Evolutionary conservation across 2,888 invertebrate species (phyloP).

Genomic region (Mantis religiosa): DNA sequence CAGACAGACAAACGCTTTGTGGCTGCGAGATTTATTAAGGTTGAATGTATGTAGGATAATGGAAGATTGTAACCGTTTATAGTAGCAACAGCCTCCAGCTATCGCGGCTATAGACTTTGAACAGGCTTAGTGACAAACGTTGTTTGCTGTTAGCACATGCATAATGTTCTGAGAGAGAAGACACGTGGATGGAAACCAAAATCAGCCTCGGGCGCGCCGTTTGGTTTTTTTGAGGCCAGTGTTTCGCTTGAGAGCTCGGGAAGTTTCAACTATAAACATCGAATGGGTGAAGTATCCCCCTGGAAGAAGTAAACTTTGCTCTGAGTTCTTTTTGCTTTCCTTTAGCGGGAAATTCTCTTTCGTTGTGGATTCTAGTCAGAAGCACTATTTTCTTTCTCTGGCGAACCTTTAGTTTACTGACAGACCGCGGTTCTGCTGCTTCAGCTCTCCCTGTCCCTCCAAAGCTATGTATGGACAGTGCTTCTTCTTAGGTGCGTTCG

Average conservation of each 20-base stretch:
- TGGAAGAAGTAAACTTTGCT: background rate
- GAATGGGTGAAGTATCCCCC: background rate
- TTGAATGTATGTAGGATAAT: too few relatives aligned
- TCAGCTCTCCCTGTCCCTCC: background rate
- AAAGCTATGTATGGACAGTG: background rate
- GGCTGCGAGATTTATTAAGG: too few relatives aligned
- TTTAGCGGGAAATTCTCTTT: background rate
- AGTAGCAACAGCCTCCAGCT: too few relatives aligned
- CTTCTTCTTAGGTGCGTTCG: background rate
- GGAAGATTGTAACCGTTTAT: too few relatives aligned
- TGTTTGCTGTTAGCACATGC: too few relatives aligned
- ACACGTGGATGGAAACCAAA: background rate
- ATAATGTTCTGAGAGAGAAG: background rate
- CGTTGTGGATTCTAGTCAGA: background rate
- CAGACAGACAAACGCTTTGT: too few relatives aligned
- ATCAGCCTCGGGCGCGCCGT: background rate
- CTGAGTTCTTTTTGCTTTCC: background rate
- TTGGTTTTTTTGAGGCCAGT: background rate
- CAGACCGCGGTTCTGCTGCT: background rate
- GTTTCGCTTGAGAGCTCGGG: background rate
- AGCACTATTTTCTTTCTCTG: background rate
- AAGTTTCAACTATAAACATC: background rate
- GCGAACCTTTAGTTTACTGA: background rate
- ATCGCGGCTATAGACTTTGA: too few relatives aligned
- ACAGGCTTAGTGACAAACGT: too few relatives aligned